Evolutionary conservation across 2,888 invertebrate species (phyloP).

Genomic region (Molanna angustata): DNA sequence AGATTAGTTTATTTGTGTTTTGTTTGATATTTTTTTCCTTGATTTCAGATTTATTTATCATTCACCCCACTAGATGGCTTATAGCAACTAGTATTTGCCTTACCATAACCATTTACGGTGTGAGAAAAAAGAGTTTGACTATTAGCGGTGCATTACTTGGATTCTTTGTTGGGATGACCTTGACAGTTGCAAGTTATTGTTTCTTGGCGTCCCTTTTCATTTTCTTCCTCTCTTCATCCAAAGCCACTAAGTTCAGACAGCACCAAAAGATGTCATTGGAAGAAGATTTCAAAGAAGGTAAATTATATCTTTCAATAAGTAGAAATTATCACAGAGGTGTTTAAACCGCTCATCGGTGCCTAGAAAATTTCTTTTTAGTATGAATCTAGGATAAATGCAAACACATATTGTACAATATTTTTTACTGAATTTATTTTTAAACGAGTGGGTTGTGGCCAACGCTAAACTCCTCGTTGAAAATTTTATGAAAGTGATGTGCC

Average conservation of each 20-base stretch:
- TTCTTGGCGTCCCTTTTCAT: constrained; percentile 69
- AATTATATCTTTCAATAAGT: no score
- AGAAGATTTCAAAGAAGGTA: constrained; percentile 77
- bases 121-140: constrained; percentile 66
- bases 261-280: constrained; percentile 68
- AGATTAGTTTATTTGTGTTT: neutral
- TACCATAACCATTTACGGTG: constrained; percentile 62
- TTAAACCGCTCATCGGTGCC: no score
- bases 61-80: constrained; percentile 66
- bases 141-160: constrained; percentile 70
- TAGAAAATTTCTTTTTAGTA: no score
- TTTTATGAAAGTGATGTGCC: no score
- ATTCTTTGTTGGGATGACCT: constrained; percentile 68
- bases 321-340: no score
- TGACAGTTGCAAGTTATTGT: constrained; percentile 75
- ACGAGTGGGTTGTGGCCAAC: no score
- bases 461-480: no score
- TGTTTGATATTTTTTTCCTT: neutral
- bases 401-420: no score
- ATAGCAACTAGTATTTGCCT: constrained; percentile 63
- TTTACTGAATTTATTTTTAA: no score
- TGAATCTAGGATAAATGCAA: no score
- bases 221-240: constrained; percentile 79
- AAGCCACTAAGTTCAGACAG: constrained; percentile 74
- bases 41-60: constrained; percentile 52